These are phyloP conservation scores for Cacajao melanocephalus DNA, from an alignment of 2,797 vertebrate species.

Conservation along the genomic window DNA sequence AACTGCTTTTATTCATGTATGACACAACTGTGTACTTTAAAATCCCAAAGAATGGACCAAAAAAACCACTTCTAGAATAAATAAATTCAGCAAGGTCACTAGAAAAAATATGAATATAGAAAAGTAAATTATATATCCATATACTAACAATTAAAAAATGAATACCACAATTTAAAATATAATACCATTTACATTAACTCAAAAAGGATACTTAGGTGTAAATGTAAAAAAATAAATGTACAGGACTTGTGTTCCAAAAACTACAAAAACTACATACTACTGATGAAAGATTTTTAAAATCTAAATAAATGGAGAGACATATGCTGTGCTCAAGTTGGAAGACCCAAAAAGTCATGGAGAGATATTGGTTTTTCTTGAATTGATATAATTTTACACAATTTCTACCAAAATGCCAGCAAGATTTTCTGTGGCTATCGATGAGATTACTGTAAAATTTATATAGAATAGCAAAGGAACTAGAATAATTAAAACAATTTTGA, in stretches of 20 bases:
- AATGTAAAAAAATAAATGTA: background rate
- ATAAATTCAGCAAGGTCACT: background rate
- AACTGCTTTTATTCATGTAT: background rate
- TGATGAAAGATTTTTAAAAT: background rate
- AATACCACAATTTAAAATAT: background rate
- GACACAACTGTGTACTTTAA: background rate
- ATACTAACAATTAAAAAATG: background rate
- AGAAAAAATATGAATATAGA: background rate
- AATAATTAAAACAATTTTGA: background rate
- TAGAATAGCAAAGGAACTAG: background rate
- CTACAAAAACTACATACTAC: background rate
- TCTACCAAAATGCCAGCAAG: background rate
- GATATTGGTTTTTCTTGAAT: background rate
- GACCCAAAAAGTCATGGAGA: background rate
- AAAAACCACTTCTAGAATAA: background rate
- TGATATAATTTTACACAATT: background rate
- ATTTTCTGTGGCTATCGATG: background rate
- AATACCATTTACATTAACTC: background rate
- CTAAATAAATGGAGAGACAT: background rate
- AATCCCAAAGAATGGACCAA: background rate
- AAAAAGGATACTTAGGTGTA: background rate
- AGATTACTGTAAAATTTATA: background rate
- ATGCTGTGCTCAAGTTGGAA: background rate
- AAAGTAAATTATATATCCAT: background rate
- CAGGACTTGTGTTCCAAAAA: background rate